These are phyloP conservation scores for Dicyrtomina minuta DNA, from an alignment of 2,888 invertebrate genomes.

Conservation along the genomic window DNA sequence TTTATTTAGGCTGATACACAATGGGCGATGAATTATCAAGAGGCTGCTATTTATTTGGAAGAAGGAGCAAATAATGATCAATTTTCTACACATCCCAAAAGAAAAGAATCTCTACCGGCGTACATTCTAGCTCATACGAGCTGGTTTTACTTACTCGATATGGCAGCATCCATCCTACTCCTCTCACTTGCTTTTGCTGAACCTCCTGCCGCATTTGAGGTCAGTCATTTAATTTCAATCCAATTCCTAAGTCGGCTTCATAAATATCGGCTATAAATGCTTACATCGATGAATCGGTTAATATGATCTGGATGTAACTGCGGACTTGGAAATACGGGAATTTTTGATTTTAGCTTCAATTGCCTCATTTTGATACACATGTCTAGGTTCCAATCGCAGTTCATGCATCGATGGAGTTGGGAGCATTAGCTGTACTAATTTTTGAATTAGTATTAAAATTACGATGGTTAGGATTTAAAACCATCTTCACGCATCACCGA, in stretches of 20 bases:
- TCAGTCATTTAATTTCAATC: no score
- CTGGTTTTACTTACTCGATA: slow-evolving; percentile 81
- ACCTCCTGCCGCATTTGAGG: slow-evolving; percentile 73
- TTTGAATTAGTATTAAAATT: slow-evolving; percentile 76
- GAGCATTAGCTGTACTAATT: slow-evolving; percentile 73
- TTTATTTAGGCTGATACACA: slow-evolving; percentile 57
- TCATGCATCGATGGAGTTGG: slow-evolving; percentile 77
- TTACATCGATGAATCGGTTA: no score
- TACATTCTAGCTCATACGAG: slow-evolving; percentile 83
- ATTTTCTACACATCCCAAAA: slow-evolving; percentile 82
- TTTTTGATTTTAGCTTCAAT: no score
- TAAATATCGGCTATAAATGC: no score
- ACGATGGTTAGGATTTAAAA: slow-evolving; percentile 81
- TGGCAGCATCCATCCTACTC: slow-evolving; percentile 72
- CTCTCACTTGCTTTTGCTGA: slow-evolving; percentile 76
- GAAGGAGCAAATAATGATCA: slow-evolving; percentile 90
- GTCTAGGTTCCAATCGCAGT: slow-evolving; percentile 75
- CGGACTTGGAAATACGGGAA: no score
- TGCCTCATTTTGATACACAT: slow-evolving; percentile 59
- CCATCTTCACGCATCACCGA: slow-evolving; percentile 79
- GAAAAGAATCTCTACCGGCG: slow-evolving; percentile 78
- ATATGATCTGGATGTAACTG: no score
- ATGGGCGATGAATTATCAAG: slow-evolving; percentile 74
- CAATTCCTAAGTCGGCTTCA: no score
- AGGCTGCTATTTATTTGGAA: slow-evolving; percentile 80